These are phyloP conservation scores for Yponomeuta cagnagella DNA, from an alignment of 2,888 invertebrate genomes.

Conservation along the genomic window DNA sequence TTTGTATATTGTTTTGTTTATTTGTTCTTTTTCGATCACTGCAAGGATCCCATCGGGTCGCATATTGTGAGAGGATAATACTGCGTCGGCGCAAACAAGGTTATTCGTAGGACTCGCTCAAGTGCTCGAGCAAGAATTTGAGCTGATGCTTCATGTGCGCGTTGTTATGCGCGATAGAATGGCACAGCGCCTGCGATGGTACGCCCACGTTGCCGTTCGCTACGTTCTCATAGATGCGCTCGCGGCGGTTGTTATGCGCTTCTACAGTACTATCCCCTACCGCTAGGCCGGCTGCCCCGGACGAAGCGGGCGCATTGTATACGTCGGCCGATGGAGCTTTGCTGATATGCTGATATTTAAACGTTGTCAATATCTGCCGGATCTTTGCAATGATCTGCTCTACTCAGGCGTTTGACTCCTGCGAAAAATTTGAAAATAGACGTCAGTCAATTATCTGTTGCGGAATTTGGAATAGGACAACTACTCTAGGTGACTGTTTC, in stretches of 20 bases:
- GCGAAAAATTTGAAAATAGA: conserved; percentile 68
- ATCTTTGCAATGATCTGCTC: conserved; percentile 90
- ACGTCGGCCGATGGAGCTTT: conserved; percentile 68
- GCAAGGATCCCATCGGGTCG: conserved; percentile 73
- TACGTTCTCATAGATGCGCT: conserved; percentile 55
- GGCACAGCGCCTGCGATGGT: conserved; percentile 63
- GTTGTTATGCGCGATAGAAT: conserved; percentile 69
- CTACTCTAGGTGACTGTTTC: conserved; percentile 21
- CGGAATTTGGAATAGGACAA: conserved; percentile 28
- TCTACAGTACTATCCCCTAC: conserved; percentile 63
- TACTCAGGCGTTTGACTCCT: conserved; percentile 94
- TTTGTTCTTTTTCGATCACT: conserved; percentile 66
- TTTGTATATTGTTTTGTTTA: conserved; percentile 37
- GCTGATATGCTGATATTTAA: conserved; percentile 79
- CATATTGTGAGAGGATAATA: conserved; percentile 66
- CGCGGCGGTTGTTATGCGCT: conserved; percentile 46
- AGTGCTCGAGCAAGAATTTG: conserved; percentile 78
- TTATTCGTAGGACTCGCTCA: conserved; percentile 81
- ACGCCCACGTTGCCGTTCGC: conserved; percentile 69
- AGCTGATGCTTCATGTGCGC: conserved; percentile 69
- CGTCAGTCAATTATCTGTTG: conserved; percentile 54
- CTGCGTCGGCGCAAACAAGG: conserved; percentile 50
- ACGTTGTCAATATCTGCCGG: conserved; percentile 85
- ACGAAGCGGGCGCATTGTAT: conserved; percentile 56
- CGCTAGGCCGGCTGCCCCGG: conserved; percentile 49